Percentiles rank a stretch among this genome's conserved stretches.
Evolutionary conservation across 2,113 vertebrate genomes (phyloP).

Genomic region (Salvelinus fontinalis): DNA sequence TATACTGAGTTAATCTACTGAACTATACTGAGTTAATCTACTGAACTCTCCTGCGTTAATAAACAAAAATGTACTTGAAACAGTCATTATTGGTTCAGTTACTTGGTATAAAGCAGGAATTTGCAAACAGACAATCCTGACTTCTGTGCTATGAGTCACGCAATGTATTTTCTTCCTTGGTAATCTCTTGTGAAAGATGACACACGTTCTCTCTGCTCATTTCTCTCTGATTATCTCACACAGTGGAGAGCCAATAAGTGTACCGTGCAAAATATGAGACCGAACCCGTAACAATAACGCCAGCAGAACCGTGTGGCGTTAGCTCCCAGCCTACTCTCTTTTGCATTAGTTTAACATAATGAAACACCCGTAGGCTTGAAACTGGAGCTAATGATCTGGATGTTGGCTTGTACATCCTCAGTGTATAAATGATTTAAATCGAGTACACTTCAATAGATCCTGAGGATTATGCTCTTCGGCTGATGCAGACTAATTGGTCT

Average conservation of each 20-base stretch:
- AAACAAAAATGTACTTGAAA: background rate
- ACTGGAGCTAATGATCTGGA: constrained; percentile 48
- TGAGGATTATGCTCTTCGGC: constrained; percentile 30
- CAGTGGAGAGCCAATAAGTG: background rate
- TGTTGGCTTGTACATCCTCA: constrained; percentile 30
- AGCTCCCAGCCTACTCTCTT: constrained; percentile 28
- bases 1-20: background rate
- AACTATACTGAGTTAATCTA: too few species aligned
- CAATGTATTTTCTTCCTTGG: background rate
- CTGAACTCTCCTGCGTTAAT: background rate
- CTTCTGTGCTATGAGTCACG: background rate
- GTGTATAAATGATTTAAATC: constrained; percentile 49
- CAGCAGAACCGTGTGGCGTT: background rate
- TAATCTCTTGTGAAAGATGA: background rate
- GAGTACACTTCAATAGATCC: constrained; percentile 42
- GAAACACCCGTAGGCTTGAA: constrained; percentile 44
- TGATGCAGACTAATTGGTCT: constrained; percentile 37
- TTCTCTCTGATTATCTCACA: background rate
- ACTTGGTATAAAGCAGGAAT: background rate
- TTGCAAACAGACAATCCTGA: background rate
- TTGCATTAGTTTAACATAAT: constrained; percentile 43
- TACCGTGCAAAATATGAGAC: background rate
- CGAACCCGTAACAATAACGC: background rate
- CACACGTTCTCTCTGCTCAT: background rate
- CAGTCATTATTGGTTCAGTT: background rate